Percentiles rank a stretch among this genome's conserved stretches.
phyloP scores from a whole-genome alignment of 2,797 vertebrate genomes.

The Heterohyrax brucei region DNA sequence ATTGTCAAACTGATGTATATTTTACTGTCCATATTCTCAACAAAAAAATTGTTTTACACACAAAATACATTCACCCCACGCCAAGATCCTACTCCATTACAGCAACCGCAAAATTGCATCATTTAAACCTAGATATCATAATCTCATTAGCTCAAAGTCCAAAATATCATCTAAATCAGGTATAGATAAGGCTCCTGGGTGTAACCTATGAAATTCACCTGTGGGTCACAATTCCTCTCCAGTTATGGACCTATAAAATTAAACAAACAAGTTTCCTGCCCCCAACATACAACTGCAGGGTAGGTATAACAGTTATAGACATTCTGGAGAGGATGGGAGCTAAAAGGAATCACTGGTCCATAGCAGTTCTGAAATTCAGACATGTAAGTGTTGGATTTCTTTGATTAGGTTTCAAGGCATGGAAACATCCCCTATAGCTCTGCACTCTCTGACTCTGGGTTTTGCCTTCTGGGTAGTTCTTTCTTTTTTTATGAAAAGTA shows the following conservation, averaged over 20 bases:
- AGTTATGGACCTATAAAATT: background rate
- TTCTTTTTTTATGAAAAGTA: background rate
- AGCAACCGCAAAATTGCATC: background rate
- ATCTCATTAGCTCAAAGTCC: constrained; percentile 1
- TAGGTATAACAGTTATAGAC: background rate
- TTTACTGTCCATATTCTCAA: background rate
- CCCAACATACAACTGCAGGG: background rate
- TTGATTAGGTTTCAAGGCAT: background rate
- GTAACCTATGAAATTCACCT: background rate
- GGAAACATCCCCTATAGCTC: background rate
- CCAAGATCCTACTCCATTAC: background rate
- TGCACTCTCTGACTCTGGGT: background rate
- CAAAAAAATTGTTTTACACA: background rate
- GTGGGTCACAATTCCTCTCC: background rate
- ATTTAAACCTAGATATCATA: background rate
- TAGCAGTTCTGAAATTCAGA: constrained; percentile 18
- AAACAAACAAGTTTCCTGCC: background rate
- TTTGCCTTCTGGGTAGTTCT: background rate
- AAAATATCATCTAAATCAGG: background rate
- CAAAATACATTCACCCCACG: background rate
- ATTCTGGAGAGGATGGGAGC: background rate
- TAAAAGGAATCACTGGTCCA: background rate
- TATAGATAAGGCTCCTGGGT: background rate
- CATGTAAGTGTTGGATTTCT: background rate
- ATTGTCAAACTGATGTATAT: background rate